Evolutionary conservation across 1,140 invertebrate species (phyloP).

Genomic region (Magallana ariakensis): DNA sequence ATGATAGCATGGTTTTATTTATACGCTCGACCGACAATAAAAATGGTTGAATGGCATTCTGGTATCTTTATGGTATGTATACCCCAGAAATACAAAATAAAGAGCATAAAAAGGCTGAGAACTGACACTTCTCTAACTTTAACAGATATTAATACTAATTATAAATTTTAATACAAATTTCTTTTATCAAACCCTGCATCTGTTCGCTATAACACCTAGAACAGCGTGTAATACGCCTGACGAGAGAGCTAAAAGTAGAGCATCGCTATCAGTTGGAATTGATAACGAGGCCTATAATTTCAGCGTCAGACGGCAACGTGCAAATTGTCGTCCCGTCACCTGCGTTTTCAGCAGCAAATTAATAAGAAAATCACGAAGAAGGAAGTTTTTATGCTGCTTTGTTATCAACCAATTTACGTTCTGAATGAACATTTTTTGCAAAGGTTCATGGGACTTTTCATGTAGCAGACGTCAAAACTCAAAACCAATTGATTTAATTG

Average conservation of each 20-base stretch:
- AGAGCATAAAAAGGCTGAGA: not conserved
- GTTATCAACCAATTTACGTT: slow-evolving; percentile 14
- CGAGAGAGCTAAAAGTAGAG: slow-evolving; percentile 6
- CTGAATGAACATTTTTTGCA: not conserved
- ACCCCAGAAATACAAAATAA: no score
- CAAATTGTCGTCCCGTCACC: slow-evolving; percentile 12
- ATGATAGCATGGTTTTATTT: not conserved
- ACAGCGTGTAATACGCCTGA: slow-evolving; percentile 26
- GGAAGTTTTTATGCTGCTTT: not conserved
- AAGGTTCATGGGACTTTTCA: not conserved
- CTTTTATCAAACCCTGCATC: slow-evolving; percentile 6
- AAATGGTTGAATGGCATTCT: not conserved
- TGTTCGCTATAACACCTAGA: slow-evolving; percentile 11
- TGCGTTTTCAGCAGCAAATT: not conserved
- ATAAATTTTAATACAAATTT: not conserved
- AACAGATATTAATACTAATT: slow-evolving; percentile 36
- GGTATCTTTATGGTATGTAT: not conserved
- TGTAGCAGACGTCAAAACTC: not conserved
- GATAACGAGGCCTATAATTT: not conserved
- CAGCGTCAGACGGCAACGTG: slow-evolving; percentile 16
- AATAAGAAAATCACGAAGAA: not conserved
- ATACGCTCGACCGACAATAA: not conserved
- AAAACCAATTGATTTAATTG: not conserved
- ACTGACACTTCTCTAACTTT: slow-evolving; percentile 9
- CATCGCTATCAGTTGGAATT: not conserved